Conservation (phyloP, 1,140 invertebrate genomes). For the Zaprionus tsacasi region DNA sequence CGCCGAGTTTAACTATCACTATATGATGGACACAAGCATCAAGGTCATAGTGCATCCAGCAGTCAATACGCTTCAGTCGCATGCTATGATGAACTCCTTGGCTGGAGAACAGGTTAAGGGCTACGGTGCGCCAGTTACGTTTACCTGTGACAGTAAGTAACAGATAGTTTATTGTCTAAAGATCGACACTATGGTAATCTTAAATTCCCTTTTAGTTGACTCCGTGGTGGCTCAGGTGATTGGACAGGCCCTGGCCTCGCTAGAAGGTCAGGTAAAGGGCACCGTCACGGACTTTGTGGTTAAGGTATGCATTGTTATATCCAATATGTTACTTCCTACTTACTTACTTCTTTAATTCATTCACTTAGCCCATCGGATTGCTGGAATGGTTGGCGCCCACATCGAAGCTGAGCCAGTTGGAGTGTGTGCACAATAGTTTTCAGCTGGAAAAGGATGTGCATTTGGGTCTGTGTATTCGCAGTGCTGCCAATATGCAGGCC, state of each 20-base stretch:
- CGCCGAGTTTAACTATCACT: constrained; percentile 91
- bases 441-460: constrained; percentile 96
- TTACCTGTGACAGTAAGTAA: constrained; percentile 93
- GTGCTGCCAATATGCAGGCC: constrained; percentile 85
- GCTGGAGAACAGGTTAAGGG: constrained; percentile 83
- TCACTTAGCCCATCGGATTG: constrained; percentile 72
- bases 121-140: constrained; percentile 89
- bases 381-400: constrained; percentile 84
- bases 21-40: constrained; percentile 91
- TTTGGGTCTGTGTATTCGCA: constrained; percentile 89
- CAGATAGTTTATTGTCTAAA: background rate
- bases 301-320: constrained; percentile 51
- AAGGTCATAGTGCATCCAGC: constrained; percentile 92
- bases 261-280: constrained; percentile 89
- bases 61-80: constrained; percentile 84
- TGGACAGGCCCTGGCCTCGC: constrained; percentile 92
- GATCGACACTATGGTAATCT: background rate
- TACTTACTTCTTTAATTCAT: background rate
- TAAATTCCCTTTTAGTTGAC: constrained; percentile 88
- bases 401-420: constrained; percentile 92
- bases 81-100: constrained; percentile 76
- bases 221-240: constrained; percentile 95
- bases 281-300: constrained; percentile 89
- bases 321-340: background rate
- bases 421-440: constrained; percentile 97